Percentiles rank a stretch among this genome's conserved stretches.
phyloP scores from a whole-genome alignment of 2,888 invertebrate species.

The Stramonita haemastoma region DNA sequence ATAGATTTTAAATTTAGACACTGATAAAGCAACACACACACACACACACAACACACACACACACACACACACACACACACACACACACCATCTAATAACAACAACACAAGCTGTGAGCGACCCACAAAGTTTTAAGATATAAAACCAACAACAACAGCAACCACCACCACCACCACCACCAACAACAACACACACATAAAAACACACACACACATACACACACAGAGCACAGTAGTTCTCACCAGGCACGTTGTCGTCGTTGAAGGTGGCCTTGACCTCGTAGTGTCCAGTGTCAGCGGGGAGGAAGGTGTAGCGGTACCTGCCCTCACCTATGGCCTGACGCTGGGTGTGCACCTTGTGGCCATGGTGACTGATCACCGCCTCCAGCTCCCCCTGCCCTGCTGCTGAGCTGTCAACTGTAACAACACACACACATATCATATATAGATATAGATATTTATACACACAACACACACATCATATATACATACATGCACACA shows the following conservation, averaged over 20 bases:
- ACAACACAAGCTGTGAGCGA: no score
- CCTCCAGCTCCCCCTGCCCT: constrained; percentile 96
- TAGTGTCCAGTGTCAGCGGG: constrained; percentile 92
- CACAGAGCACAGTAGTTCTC: no score
- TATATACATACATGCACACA: no score
- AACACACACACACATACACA: no score
- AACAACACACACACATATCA: constrained; percentile 63
- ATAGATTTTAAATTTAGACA: no score
- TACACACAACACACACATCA: no score
- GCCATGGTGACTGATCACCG: constrained; percentile 81
- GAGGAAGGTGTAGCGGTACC: constrained; percentile 90
- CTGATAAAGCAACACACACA: no score
- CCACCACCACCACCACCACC: no score
- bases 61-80: not conserved
- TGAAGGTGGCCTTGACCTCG: constrained; percentile 89
- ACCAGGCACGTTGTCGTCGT: constrained; percentile 79
- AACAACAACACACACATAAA: no score
- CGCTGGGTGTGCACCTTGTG: constrained; percentile 88
- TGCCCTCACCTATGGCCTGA: constrained; percentile 86
- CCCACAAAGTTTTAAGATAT: no score
- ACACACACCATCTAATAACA: not conserved
- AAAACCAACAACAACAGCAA: no score
- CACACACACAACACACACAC: not conserved
- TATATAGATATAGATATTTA: no score
- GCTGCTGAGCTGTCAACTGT: constrained; percentile 97